Base-by-base conservation (phyloP, 2,113 vertebrate species). In the Patagioenas fasciata region DNA sequence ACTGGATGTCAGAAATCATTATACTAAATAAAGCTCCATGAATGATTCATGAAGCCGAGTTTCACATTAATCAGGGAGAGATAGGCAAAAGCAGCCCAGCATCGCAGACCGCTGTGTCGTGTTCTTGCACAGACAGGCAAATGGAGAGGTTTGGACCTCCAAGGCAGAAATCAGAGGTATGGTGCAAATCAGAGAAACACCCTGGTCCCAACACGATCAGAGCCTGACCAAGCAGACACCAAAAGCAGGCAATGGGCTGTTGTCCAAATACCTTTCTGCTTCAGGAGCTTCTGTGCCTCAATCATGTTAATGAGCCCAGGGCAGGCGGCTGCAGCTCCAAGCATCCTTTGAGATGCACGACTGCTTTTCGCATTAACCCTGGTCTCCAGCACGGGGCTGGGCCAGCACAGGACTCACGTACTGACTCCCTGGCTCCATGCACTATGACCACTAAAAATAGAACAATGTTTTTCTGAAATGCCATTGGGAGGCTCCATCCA, bases 1-100 rank as follows among this genome's bases (percentile, higher is more conserved):
- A 87, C 80, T 94, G 91, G 67, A 95, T 95, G 94, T 95, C 97
- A 96, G 95, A 96, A 96, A 93, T 77, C 92, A 85, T 97, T 96
- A 94, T 65, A 57, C 96, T 95, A 96, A 96, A 97, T 96, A 96
- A 60, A 87, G 92, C 86, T 34, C 57, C 74, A 73, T 95, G 94
- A 91, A 96, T 96, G 87, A 97, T 96, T 96, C 90, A 95, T 94
- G 84, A 70, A 48, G 29, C 86, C 66, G 84, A 44, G 61, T 83
- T 89, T 88, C 91, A 91, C 80, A 83, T 91, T 94, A 88, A 69
- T 94, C 81, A 82, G 83, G 56, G n/a, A 60, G 86, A 91, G 91
- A 89, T 23, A 77, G 93, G 92, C 78, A 40, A 32, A 75, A 80
- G 92, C 80, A 64, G 88, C 18, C 4, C 82, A 47, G 85, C 62